Evolutionary conservation across 2,888 invertebrate genomes (phyloP), one percentile per base, ranked within the genome.

Genomic region (Leptinotarsa haldemani): DNA sequence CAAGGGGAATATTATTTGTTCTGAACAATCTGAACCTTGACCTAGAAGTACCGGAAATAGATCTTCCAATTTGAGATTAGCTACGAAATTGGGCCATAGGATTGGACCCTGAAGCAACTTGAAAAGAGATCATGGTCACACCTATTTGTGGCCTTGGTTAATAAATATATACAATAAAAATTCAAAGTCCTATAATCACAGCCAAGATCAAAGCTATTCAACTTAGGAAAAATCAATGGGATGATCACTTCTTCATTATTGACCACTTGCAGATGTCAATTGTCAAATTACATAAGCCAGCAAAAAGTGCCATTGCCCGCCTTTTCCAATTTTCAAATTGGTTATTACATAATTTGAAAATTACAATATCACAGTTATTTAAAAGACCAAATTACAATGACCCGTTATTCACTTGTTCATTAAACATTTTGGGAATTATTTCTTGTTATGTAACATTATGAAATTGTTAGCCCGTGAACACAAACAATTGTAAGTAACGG

Each of bases 401-500:
- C 9, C 9, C 40, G 50, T n/a, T 50, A 5, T 50, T 50, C 50
- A 16, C 16, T 50, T 50, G 15, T 16, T 50, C 50, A 50, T 4
- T 56, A 25, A 9, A 13, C 0, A 3, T 1, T 56, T 22, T 22
- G 13, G 12, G 25, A 22, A 56, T 25, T 13, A 22, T 22, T 22
- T 67, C 7, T 40, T 56, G 40, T 67, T 67, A 67, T 67, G 67
- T 67, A 67, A 67, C 46, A 3, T 4, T 30, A 5, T 30, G n/a
- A 15, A 47, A 48, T 20, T 48, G 48, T 12, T 46, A 1, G 30
- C 7, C 30, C 61, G 40, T 40, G 61, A 40, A 9, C 7, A n/a
- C 30, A 16, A 61, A 7, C 7, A 30, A 13, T 22, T 9, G 7
- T 22, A 13, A 7, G 12, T 40, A 40, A 1, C 7, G 5, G 16